Base-by-base conservation (phyloP, 2,888 invertebrate genomes). In the Uropetala carovei region DNA sequence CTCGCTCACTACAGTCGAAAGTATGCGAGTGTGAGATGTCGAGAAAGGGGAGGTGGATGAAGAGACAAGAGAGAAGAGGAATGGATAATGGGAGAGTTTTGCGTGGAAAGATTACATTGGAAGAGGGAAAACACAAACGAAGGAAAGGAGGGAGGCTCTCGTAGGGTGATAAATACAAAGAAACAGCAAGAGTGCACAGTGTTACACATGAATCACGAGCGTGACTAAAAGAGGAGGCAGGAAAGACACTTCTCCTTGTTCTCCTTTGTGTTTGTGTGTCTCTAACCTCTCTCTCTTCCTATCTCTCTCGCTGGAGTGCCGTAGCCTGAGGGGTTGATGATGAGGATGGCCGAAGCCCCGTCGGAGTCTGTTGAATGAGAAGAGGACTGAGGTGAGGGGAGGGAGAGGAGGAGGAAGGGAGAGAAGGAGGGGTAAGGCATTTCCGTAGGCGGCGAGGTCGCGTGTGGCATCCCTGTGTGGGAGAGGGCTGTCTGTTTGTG, bases 391-490 rank as follows among this genome's bases (percentile, higher is more conserved):
- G 11, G 75, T 11, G 75, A 75, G 22, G 75, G 75, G 13, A 13
- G 82, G 82, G 43, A 43, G 30, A 75, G 57, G 83, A 18, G 11
- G 56, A 18, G 56, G n/a, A 11, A n/a, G 83, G 43, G n/a, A 11
- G 83, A n/a, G 56, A 18, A 5, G 75, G 7, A 27, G 4, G 82
- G 14, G 8, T 30, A 13, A 64, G 89, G 89, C 60, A 89, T 89
- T 89, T 89, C 64, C 89, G 89, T 89, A 64, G 89, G 89, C 58
- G 57, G 89, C 68, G 89, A 64, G 89, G 89, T 89, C 89, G 89
- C 89, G 89, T 89, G 89, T 89, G 89, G 86, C 60, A 86, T 60
- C 27, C 59, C 86, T 59, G 86, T 86, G 86, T 86, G 86, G 89
- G 27, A 30, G 13, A 30, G n/a, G n/a, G 13, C 18, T 30, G 43